Base-by-base conservation (phyloP, 2,888 invertebrate species). In the Brachynemurus nebulosus region DNA sequence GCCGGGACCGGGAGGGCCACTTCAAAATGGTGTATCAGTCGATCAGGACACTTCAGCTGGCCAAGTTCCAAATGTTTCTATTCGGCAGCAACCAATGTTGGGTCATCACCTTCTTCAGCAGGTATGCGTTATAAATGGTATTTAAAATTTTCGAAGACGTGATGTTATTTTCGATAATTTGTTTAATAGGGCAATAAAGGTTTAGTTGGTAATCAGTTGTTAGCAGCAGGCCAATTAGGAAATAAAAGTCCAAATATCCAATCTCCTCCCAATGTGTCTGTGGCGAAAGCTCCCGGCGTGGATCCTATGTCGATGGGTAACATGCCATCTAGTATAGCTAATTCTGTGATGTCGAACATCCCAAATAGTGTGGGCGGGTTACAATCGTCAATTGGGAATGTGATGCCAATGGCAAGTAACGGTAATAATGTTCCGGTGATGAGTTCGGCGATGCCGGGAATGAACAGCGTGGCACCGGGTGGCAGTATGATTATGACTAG, bases 171-270 rank as follows among this genome's bases (percentile, higher is more conserved):
- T 16, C 2, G 8, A 21, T 17, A 17, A 20, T 27, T 2, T 4
- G 63, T 63, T 62, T 68, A 69, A 61, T 69, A 80, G 78, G 75
- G 76, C 61, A 79, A 76, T 65, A 80, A 82, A 64, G 71, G 71
- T 63, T 69, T 80, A 61, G 76, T 82, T 59, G 72, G 76, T 44
- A 76, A 78, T 67, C 74, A 80, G 54, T 72, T 83, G 60, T 75
- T 78, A 41, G 76, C 80, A 64, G 76, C 80, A 64, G 82, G 78
- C 59, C 79, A 78, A 57, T 68, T 86, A 62, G 83, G 84, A 51
- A 86, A 75, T 66, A 86, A 86, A 64, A 85, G 84, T 64, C 85
- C 86, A 50, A 86, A 80, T 61, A 68, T 88, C 61, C 88, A 88
- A 64, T 86, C 86, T 44, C 86, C 86, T 46, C 86, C 86, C 39